phyloP scores from a whole-genome alignment of 2,888 invertebrate genomes.

The Apoda limacodes region DNA sequence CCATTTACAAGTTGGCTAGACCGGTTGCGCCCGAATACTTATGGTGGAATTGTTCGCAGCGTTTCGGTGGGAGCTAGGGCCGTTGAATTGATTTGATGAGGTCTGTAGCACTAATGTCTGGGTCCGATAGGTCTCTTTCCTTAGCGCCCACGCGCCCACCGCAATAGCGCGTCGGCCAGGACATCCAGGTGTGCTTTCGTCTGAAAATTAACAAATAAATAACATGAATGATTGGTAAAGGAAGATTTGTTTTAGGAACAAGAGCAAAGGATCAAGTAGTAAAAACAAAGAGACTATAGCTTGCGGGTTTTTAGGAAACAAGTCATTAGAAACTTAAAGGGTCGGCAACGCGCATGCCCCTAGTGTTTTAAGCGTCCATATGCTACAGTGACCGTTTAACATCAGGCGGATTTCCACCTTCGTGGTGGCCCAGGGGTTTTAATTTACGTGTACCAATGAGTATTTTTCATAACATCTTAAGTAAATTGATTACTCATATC shows the following conservation, averaged over 20 bases:
- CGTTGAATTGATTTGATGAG: constrained; percentile 34
- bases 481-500: no score
- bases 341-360: no score
- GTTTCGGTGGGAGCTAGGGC: constrained; percentile 46
- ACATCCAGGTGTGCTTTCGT: constrained; percentile 96
- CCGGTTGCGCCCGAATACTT: constrained; percentile 58
- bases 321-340: no score
- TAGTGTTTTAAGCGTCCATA: no score
- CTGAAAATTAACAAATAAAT: constrained; percentile 66
- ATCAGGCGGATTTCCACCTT: no score
- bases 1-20: constrained; percentile 43
- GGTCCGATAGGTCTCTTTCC: constrained; percentile 30
- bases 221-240: constrained; percentile 1
- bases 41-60: constrained; percentile 43
- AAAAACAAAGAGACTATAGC: no score
- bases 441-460: no score
- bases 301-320: no score
- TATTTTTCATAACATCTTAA: no score
- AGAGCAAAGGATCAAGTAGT: no score
- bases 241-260: not conserved
- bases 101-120: constrained; percentile 40
- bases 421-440: no score
- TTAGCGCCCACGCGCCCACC: constrained; percentile 96
- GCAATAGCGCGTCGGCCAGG: constrained; percentile 90
- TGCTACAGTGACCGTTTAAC: no score